A percentile compares a stretch with the other conserved stretches of the same genome.
Evolutionary conservation across 2,888 invertebrate species (phyloP).

Genomic region (Dioctria rufipes): DNA sequence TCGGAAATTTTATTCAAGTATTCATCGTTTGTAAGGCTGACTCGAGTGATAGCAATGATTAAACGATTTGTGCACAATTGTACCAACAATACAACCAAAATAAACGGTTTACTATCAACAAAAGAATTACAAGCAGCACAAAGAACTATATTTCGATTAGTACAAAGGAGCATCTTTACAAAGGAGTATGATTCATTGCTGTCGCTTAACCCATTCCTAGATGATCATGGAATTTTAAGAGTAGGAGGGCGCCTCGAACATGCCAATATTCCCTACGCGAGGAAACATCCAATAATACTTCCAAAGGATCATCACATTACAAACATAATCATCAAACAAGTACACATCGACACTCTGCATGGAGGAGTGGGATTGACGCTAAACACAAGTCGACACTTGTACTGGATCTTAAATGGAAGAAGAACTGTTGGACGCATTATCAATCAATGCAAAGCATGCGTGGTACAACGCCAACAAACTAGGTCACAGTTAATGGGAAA

Average conservation of each 20-base stretch:
- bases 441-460: neutral
- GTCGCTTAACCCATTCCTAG: neutral
- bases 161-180: neutral
- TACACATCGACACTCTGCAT: neutral
- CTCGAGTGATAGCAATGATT: neutral
- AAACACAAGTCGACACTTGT: neutral
- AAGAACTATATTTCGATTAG: neutral
- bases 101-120: neutral
- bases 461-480: neutral
- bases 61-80: neutral
- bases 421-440: neutral
- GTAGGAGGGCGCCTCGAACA: neutral
- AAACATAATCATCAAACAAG: neutral
- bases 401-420: slow-evolving; percentile 5
- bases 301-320: neutral
- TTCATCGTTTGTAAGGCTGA: neutral
- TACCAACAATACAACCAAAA: neutral
- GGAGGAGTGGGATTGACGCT: neutral
- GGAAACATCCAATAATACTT: neutral
- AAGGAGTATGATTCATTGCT: neutral
- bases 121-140: neutral
- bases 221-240: neutral
- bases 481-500: too few species aligned
- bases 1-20: neutral
- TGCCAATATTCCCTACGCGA: neutral